Conservation (phyloP, 2,113 vertebrate genomes). For the Arenaria interpres region DNA sequence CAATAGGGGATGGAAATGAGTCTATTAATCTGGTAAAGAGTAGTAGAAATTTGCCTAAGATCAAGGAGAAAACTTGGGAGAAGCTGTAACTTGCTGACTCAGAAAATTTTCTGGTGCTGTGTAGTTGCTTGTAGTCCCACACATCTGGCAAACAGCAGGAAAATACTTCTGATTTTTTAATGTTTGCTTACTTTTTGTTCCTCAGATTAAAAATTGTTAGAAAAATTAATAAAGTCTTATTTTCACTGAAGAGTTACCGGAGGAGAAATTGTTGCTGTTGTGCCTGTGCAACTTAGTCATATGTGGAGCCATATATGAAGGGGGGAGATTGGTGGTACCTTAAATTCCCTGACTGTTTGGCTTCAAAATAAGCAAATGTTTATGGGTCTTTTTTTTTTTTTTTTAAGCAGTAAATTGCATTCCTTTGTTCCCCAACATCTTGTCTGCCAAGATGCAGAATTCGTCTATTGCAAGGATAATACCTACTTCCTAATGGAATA, state of each 20-base stretch:
- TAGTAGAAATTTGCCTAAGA: neutral
- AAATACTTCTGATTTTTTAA: neutral
- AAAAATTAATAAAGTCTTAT: neutral
- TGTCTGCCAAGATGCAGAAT: neutral
- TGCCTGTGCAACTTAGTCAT: neutral
- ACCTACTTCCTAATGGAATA: neutral
- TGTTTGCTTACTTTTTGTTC: neutral
- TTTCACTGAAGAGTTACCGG: neutral
- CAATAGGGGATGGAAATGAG: neutral
- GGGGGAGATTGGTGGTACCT: neutral
- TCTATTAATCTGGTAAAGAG: neutral
- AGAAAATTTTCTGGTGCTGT: neutral
- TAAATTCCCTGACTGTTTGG: neutral
- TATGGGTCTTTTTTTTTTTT: neutral
- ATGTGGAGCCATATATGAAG: neutral
- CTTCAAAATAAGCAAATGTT: neutral
- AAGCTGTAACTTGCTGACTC: neutral
- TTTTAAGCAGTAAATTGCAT: neutral
- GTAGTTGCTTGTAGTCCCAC: neutral
- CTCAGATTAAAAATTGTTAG: neutral
- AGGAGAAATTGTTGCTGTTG: neutral
- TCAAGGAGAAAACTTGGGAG: neutral
- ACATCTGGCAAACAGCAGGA: neutral
- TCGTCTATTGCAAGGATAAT: neutral
- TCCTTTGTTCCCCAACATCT: neutral